Evolutionary conservation across 2,888 invertebrate genomes (phyloP).

Genomic region (Lymantria monacha): DNA sequence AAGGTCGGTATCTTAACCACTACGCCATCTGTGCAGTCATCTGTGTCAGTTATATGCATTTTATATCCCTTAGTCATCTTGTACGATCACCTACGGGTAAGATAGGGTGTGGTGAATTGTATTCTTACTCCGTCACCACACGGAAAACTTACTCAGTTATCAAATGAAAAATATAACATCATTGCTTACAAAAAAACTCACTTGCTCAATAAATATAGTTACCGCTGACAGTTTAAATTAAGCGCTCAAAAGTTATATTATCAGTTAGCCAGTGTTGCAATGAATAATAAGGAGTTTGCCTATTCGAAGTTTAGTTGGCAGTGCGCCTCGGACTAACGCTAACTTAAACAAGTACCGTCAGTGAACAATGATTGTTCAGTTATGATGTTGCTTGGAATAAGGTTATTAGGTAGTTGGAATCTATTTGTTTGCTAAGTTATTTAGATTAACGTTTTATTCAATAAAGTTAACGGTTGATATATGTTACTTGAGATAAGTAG

Average conservation of each 20-base stretch:
- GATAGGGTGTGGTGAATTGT: no score
- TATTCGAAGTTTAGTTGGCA: slow-evolving; percentile 38
- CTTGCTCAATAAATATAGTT: background rate
- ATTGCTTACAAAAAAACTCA: background rate
- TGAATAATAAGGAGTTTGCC: slow-evolving; percentile 61
- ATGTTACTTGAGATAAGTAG: no score
- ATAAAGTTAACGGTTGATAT: no score
- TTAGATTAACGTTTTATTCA: no score
- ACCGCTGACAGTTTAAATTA: slow-evolving; percentile 40
- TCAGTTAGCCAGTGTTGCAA: slow-evolving; percentile 57
- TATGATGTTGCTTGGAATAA: background rate
- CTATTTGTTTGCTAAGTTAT: background rate
- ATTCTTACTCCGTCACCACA: no score
- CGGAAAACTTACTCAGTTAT: no score
- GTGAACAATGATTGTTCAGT: slow-evolving; percentile 14
- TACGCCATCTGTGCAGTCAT: no score
- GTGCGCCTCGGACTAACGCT: slow-evolving; percentile 16
- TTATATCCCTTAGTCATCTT: no score
- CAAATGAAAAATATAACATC: no score
- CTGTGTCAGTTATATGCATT: no score
- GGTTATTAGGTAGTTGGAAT: background rate
- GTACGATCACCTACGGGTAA: no score
- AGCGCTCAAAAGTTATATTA: slow-evolving; percentile 59
- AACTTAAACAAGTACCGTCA: slow-evolving; percentile 33
- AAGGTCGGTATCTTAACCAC: no score